Base-by-base conservation (phyloP, 2,113 vertebrate species). In the Bubo blakistoni region DNA sequence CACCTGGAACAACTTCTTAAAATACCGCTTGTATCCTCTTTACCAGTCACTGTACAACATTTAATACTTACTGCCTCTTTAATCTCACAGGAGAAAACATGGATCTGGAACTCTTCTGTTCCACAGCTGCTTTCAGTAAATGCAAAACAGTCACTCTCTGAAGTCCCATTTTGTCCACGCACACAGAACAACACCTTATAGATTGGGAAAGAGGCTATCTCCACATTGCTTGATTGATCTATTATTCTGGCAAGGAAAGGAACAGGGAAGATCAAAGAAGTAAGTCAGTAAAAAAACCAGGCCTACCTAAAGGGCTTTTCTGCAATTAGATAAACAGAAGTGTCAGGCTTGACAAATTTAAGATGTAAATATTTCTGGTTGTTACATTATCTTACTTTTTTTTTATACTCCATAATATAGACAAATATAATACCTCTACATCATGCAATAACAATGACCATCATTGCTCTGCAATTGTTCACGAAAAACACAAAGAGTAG, bases 41-140 rank as follows among this genome's bases (percentile, higher is more conserved):
- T 4, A 55, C 32, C 74, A 92, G 87, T 12, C 66, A 32, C 47
- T 70, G 71, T 46, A n/a, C 74, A 69, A 12, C 54, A 25, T 21
- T 61, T 92, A 76, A 92, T 94, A 98, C 99, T 99, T 96, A 99
- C 99, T 55, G 99, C 99, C 95, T 99, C 99, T 98, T 99, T 99
- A 96, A 99, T 99, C 96, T 99, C 99, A 97, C 99, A 99, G 96
- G 99, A 99, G 97, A 99, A 99, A 79, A 99, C 98, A n/a, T 99
- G 99, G 90, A 99, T 99, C 97, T 99, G 99, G 97, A 99, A 99
- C 94, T 99, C 99, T 86, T 99, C 99, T 7, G 99, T 98, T 67
- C 99, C 99, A 94, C 98, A 98, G 92, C 99, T 99, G 97, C 99
- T 99, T 90, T 99, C 99, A 4, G 99, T 99, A 96, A 99, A 99